Evolutionary conservation across 2,888 invertebrate genomes (phyloP).

Genomic region (Biston betularia): DNA sequence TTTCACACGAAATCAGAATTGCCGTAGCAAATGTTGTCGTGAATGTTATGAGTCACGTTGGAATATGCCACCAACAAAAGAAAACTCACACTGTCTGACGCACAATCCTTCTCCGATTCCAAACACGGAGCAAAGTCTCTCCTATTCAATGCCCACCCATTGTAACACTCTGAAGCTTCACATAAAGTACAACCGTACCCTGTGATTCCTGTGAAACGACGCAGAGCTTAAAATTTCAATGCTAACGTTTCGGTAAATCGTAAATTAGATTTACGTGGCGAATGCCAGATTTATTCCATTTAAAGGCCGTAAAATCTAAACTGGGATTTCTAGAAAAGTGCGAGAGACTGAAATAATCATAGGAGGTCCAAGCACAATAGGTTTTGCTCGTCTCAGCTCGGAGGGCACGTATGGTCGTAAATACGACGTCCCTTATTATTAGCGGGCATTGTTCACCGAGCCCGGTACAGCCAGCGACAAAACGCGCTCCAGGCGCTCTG

Average conservation of each 20-base stretch:
- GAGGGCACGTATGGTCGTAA: slow-evolving; percentile 85
- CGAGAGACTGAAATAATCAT: slow-evolving; percentile 81
- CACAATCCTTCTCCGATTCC: slow-evolving; percentile 13
- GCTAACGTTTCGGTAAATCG: slow-evolving; percentile 61
- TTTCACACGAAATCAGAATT: background rate
- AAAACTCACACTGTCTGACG: slow-evolving; percentile 12
- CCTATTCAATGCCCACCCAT: slow-evolving; percentile 22
- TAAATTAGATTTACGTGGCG: slow-evolving; percentile 68
- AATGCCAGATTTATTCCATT: slow-evolving; percentile 70
- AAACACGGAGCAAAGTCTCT: slow-evolving; percentile 16
- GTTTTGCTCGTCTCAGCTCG: slow-evolving; percentile 77
- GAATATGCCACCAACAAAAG: slow-evolving; percentile 17
- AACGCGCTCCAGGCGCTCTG: slow-evolving; percentile 46
- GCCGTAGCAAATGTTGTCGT: background rate
- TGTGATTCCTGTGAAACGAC: slow-evolving; percentile 52
- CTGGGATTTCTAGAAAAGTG: slow-evolving; percentile 79
- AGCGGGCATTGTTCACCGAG: slow-evolving; percentile 81
- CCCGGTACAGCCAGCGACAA: slow-evolving; percentile 70
- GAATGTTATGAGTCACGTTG: slow-evolving; percentile 8
- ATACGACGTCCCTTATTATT: slow-evolving; percentile 84
- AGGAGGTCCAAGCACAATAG: slow-evolving; percentile 85
- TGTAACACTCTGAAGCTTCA: slow-evolving; percentile 35
- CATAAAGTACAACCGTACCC: slow-evolving; percentile 44
- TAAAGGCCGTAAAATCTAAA: slow-evolving; percentile 71
- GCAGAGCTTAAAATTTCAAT: slow-evolving; percentile 57